Conservation (phyloP, 2,888 invertebrate species). For the Acleris holmiana region DNA sequence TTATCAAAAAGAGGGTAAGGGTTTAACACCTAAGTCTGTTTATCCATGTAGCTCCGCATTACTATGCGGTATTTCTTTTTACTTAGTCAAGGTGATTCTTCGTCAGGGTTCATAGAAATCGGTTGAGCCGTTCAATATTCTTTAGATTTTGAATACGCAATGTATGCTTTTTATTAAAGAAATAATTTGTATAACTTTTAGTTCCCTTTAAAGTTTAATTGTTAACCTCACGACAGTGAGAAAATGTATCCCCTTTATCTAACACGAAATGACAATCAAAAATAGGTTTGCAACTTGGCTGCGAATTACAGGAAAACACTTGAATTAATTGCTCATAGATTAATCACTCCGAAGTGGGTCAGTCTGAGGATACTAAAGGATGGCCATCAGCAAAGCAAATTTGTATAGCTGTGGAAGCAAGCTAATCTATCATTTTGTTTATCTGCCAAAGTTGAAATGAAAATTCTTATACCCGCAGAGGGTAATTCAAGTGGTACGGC, state of each 20-base stretch:
- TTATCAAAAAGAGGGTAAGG: too few relatives aligned
- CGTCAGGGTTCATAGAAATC: too few relatives aligned
- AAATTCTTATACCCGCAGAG: constrained; percentile 22
- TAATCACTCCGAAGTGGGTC: constrained; percentile 44
- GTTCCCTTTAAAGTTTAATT: background rate
- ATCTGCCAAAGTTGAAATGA: constrained; percentile 39
- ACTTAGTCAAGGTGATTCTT: too few relatives aligned
- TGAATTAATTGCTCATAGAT: constrained; percentile 46
- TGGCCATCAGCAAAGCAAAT: constrained; percentile 54
- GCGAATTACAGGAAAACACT: constrained; percentile 66
- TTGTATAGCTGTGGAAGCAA: constrained; percentile 65
- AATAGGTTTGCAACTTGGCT: background rate
- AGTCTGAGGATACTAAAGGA: constrained; percentile 44
- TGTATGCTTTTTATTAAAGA: too few relatives aligned
- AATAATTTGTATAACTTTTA: too few relatives aligned
- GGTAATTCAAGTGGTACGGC: constrained; percentile 8
- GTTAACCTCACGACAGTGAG: background rate
- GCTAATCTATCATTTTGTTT: constrained; percentile 69
- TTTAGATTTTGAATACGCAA: too few relatives aligned
- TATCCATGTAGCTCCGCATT: too few relatives aligned
- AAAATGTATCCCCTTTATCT: background rate
- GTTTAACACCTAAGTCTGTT: too few relatives aligned
- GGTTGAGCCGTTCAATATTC: too few relatives aligned
- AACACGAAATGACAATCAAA: constrained; percentile 12
- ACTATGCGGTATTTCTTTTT: too few relatives aligned